phyloP scores from a whole-genome alignment of 2,113 vertebrate genomes.

The Leptobrachium leishanense region DNA sequence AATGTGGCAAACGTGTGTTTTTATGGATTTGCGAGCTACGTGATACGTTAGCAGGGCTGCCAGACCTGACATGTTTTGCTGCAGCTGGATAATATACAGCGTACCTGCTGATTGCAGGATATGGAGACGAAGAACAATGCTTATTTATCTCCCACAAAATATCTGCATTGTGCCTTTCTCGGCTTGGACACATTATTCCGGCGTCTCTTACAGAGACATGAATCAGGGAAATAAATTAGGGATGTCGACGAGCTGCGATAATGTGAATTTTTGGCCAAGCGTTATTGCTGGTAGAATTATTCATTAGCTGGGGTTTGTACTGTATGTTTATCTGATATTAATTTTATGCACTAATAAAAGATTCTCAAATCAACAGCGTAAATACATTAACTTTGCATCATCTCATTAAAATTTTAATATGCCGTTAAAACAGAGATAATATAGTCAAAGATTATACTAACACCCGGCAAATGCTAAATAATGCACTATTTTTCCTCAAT shows the following conservation, averaged over 20 bases:
- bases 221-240: constrained; percentile 41
- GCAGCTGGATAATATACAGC: no score
- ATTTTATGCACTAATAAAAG: constrained; percentile 49
- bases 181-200: neutral
- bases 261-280: constrained; percentile 42
- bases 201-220: constrained; percentile 1
- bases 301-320: constrained; percentile 32
- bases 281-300: constrained; percentile 44
- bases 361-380: constrained; percentile 40
- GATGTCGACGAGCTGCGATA: constrained; percentile 25
- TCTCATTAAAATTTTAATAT: constrained; percentile 49
- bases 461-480: constrained; percentile 20
- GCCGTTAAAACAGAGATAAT: constrained; percentile 40
- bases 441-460: constrained; percentile 31
- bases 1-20: no score
- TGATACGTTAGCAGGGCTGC: no score
- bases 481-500: constrained; percentile 4
- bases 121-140: no score
- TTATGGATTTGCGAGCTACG: no score
- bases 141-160: neutral
- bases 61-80: no score
- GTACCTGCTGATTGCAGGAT: no score
- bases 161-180: neutral
- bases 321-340: constrained; percentile 45
- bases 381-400: constrained; percentile 50